phyloP scores from a whole-genome alignment of 2,888 invertebrate species.

The Agrotis segetum region DNA sequence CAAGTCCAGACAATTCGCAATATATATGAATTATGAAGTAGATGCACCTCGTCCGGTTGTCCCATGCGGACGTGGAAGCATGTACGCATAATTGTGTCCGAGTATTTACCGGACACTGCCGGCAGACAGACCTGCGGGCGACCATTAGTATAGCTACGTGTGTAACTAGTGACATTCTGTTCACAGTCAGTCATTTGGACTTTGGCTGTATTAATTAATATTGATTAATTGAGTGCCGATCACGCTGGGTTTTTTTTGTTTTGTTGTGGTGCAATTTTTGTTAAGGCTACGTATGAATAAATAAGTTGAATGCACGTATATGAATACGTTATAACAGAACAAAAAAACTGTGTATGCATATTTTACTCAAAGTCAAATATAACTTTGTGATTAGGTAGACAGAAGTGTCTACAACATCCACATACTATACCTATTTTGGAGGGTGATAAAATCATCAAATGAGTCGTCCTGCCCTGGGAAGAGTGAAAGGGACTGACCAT shows the following conservation, averaged over 20 bases:
- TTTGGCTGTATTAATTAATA: constrained; percentile 19
- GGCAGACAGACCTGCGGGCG: constrained; percentile 49
- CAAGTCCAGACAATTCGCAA: constrained; percentile 52
- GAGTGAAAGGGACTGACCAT: too few species aligned
- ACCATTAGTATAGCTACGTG: constrained; percentile 1
- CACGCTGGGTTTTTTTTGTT: not conserved
- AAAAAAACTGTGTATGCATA: too few species aligned
- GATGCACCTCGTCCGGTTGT: constrained; percentile 46
- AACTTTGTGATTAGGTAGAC: not conserved
- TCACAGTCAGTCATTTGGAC: constrained; percentile 34
- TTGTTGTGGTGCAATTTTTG: not conserved
- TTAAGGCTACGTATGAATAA: not conserved
- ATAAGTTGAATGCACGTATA: too few species aligned
- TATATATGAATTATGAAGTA: constrained; percentile 65
- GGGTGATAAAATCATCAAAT: too few species aligned
- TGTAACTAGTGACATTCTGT: constrained; percentile 13
- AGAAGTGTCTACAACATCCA: not conserved
- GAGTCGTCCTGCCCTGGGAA: too few species aligned
- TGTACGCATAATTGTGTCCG: constrained; percentile 65
- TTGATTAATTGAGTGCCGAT: constrained; percentile 19
- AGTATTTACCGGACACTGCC: constrained; percentile 51
- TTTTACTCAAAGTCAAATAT: too few species aligned
- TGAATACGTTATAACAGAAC: too few species aligned
- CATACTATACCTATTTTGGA: not conserved
- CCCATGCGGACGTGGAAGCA: constrained; percentile 56